These are phyloP conservation scores for Agrypnia vestita DNA, from an alignment of 1,140 invertebrate genomes.

Conservation along the genomic window DNA sequence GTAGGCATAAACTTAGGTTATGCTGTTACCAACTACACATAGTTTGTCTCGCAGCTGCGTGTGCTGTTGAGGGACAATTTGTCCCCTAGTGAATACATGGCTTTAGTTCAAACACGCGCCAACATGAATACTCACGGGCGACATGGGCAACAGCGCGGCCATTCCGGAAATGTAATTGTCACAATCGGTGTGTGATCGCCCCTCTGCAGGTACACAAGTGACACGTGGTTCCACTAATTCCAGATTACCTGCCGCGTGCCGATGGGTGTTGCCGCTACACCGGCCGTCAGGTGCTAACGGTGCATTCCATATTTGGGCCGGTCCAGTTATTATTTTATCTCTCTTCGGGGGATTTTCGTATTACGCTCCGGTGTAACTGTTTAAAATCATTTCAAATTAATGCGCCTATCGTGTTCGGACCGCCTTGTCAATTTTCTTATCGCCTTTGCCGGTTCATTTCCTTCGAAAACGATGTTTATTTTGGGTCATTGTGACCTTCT, in stretches of 20 bases:
- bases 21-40: no score
- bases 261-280: background rate
- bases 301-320: constrained; percentile 21
- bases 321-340: constrained; percentile 10
- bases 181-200: no score
- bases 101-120: no score
- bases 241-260: constrained; percentile 10
- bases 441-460: background rate
- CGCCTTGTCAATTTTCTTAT: constrained; percentile 23
- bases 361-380: constrained; percentile 23
- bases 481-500: constrained; percentile 8
- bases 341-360: constrained; percentile 5
- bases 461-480: constrained; percentile 10
- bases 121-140: no score
- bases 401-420: constrained; percentile 25
- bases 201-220: no score
- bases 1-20: no score
- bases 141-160: no score
- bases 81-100: no score
- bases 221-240: constrained; percentile 5
- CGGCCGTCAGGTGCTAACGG: constrained; percentile 18
- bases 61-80: no score
- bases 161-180: no score
- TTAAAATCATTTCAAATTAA: constrained; percentile 39
- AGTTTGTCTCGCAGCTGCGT: no score